Evolutionary conservation across 37 sponge, comb jelly and placozoan genomes (phyloP).

Genomic region (Halichondria panicea): DNA sequence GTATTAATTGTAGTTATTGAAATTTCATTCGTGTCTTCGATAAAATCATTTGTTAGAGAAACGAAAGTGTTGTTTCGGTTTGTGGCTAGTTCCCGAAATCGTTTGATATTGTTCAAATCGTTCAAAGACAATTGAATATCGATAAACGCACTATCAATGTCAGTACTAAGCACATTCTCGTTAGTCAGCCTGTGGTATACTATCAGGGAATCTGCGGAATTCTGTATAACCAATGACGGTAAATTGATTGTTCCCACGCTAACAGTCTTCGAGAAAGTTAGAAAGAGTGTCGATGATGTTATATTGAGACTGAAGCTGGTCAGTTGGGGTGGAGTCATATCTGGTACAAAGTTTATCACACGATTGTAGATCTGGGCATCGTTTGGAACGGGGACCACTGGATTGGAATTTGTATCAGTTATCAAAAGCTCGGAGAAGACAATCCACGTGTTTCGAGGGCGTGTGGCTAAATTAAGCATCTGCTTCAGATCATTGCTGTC

Average conservation of each 20-base stretch:
- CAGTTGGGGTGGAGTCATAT: slow-evolving; percentile 47
- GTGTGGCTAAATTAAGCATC: slow-evolving; percentile 58
- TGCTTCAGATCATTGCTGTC: slow-evolving; percentile 79
- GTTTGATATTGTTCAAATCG: slow-evolving; percentile 80
- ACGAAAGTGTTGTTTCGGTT: slow-evolving; percentile 63
- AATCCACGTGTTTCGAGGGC: slow-evolving; percentile 49
- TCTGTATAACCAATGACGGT: slow-evolving; percentile 48
- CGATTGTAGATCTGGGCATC: slow-evolving; percentile 1
- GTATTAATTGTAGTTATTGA: slow-evolving; percentile 14
- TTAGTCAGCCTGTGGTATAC: slow-evolving; percentile 24
- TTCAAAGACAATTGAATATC: slow-evolving; percentile 40
- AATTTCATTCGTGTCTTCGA: slow-evolving; percentile 64
- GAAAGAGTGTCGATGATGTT: slow-evolving; percentile 58
- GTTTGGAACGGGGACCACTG: slow-evolving; percentile 42
- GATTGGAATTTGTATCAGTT: slow-evolving; percentile 64
- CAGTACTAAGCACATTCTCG: not conserved
- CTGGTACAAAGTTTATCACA: slow-evolving; percentile 27
- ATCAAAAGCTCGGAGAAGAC: slow-evolving; percentile 44
- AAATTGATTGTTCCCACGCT: slow-evolving; percentile 42
- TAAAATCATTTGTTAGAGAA: slow-evolving; percentile 42
- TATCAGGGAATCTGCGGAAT: slow-evolving; percentile 4
- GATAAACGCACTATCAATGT: slow-evolving; percentile 53
- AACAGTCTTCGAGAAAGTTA: slow-evolving; percentile 84
- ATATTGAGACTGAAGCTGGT: slow-evolving; percentile 63
- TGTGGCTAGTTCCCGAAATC: slow-evolving; percentile 50